Evolutionary conservation across 23 tunicate species (phyloP), one percentile per base, ranked within the genome.

Genomic region (Trididemnum clinides): DNA sequence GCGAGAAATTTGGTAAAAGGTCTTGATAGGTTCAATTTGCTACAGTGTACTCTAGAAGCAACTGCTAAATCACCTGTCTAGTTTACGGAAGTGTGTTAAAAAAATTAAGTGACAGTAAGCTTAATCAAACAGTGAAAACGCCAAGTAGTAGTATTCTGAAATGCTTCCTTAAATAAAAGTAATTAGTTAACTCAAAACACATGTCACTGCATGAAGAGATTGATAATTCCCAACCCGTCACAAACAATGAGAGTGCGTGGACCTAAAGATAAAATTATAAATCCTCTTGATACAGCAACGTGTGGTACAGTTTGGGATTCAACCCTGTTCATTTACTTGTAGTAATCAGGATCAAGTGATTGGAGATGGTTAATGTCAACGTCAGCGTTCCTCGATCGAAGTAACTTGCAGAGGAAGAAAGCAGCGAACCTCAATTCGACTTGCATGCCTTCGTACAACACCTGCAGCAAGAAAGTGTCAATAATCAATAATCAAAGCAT

Each of bases 311-410:
- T 7, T 7, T 44, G 54, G 54, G 54, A 44, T 7, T 44, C 54
- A 44, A 44, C 54, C 15, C 10, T 7, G 15, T 10, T 44, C 54
- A 59, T 77, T 64, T 33, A 93, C 98, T 79, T 88, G 87, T 93
- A 93, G 39, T 81, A 93, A 50, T 93, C 98, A 20, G 98, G 92
- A 80, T 93, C 98, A 2, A 93, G 84, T 6, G 93, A 88, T 33
- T 88, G 92, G 7, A 93, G 71, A 85, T 93, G 90, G 58, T 93
- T 93, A 87, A 93, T 93, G 37, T 93, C 98, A 34, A 93, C 92
- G 39, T 93, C 91, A 38, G 75, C 65, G 85, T 35, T 78, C 49
- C 72, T 74, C 64, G 58, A 64, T 5, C 88, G 85, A 2, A 88
- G 86, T 0, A 93, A 31, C 73, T 93, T 93, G 84, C 90, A 84